Percentiles rank a stretch among this genome's conserved stretches.
phyloP scores from a whole-genome alignment of 2,888 invertebrate species.

The Tetragnatha montana region DNA sequence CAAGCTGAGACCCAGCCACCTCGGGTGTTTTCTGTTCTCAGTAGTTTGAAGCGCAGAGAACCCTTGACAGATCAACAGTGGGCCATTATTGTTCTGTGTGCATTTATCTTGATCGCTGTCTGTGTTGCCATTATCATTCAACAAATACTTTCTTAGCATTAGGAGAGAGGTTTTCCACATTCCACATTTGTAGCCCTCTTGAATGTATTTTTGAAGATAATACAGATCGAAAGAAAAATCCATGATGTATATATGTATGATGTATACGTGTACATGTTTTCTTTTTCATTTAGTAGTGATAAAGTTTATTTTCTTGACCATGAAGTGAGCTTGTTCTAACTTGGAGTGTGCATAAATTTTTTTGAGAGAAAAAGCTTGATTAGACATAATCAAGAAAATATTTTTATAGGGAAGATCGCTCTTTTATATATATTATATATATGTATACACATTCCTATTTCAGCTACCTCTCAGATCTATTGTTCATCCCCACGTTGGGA shows the following conservation, averaged over 20 bases:
- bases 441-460: conserved; percentile 71
- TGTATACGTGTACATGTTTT: conserved; percentile 62
- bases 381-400: conserved; percentile 58
- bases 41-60: conserved; percentile 74
- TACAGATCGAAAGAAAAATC: conserved; percentile 18
- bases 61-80: conserved; percentile 80
- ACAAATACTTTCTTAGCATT: conserved; percentile 74
- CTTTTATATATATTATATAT: conserved; percentile 65
- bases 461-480: conserved; percentile 65
- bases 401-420: conserved; percentile 61
- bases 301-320: conserved; percentile 64
- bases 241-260: conserved; percentile 49
- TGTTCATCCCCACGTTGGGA: conserved; percentile 27
- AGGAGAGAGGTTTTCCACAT: conserved; percentile 7
- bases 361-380: conserved; percentile 63
- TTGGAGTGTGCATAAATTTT: conserved; percentile 55
- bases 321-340: conserved; percentile 60
- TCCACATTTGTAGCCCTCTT: conserved; percentile 23
- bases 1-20: conserved; percentile 28
- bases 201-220: conserved; percentile 59
- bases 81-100: conserved; percentile 81
- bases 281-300: conserved; percentile 44
- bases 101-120: conserved; percentile 81
- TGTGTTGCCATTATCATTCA: conserved; percentile 81
- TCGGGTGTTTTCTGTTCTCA: conserved; percentile 39